Evolutionary conservation across 2,888 invertebrate genomes (phyloP).

Genomic region (Pemphredon lugubris): DNA sequence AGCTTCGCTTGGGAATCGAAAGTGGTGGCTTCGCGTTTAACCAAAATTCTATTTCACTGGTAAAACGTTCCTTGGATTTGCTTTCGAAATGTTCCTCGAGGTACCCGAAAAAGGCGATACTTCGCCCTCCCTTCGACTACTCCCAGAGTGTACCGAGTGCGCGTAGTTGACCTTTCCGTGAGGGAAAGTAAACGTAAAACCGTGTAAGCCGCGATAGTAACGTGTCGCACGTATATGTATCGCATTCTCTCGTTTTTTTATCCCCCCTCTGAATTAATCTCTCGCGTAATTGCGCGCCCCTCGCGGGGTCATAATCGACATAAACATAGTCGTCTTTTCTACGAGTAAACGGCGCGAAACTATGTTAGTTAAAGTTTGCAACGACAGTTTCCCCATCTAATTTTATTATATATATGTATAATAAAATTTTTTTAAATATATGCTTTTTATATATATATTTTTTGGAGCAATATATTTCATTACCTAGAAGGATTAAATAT

Average conservation of each 20-base stretch:
- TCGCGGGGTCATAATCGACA: too few relatives aligned
- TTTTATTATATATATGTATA: too few relatives aligned
- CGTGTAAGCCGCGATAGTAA: neutral
- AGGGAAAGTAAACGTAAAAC: conserved; percentile 16
- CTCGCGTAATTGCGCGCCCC: too few relatives aligned
- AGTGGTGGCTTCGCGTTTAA: neutral
- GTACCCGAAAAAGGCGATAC: conserved; percentile 21
- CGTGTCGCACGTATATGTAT: neutral
- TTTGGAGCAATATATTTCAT: too few relatives aligned
- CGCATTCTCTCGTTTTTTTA: neutral
- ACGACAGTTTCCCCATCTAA: too few relatives aligned
- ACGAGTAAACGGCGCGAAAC: too few relatives aligned
- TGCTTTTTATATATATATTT: too few relatives aligned
- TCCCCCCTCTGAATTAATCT: neutral
- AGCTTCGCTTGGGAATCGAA: too few relatives aligned
- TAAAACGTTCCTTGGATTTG: conserved; percentile 12
- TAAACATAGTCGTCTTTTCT: too few relatives aligned
- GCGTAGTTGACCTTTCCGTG: conserved; percentile 15
- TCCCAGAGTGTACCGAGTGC: neutral
- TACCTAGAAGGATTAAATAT: too few relatives aligned
- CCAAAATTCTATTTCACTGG: neutral
- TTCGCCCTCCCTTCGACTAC: neutral
- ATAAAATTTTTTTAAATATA: too few relatives aligned
- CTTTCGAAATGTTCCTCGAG: conserved; percentile 22
- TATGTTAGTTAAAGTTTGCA: too few relatives aligned